Conservation (phyloP, 1,140 invertebrate species). For the Drosophila pachea region DNA sequence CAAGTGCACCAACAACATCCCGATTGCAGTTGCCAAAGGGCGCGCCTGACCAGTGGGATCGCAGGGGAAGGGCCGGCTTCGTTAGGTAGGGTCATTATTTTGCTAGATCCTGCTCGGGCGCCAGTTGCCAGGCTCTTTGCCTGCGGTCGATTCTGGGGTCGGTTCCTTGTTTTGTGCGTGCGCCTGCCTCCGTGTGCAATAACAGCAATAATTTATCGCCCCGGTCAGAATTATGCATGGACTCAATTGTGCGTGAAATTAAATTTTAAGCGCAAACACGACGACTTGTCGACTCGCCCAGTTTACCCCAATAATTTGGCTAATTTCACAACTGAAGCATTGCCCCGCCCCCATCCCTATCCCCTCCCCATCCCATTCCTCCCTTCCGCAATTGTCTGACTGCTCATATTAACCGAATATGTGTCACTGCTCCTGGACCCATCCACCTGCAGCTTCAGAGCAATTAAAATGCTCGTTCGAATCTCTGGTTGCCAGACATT, state of each 20-base stretch:
- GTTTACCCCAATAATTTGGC: slow-evolving; percentile 75
- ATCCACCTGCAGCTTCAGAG: slow-evolving; percentile 33
- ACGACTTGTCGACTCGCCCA: slow-evolving; percentile 61
- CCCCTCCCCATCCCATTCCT: no score
- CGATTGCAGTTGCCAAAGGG: no score
- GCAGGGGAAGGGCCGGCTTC: background rate
- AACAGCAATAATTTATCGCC: slow-evolving; percentile 75
- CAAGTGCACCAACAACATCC: slow-evolving; percentile 7
- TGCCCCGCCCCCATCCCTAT: background rate
- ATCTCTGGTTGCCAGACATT: background rate
- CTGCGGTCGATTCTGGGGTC: slow-evolving; percentile 20
- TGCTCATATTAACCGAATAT: slow-evolving; percentile 64
- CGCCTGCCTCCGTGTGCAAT: slow-evolving; percentile 55
- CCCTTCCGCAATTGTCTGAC: slow-evolving; percentile 12
- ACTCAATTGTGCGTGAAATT: slow-evolving; percentile 77
- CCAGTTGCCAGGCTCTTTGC: background rate
- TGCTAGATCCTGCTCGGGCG: slow-evolving; percentile 16
- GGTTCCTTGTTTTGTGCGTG: slow-evolving; percentile 33
- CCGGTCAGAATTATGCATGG: slow-evolving; percentile 70
- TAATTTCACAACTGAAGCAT: slow-evolving; percentile 58
- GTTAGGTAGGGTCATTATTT: slow-evolving; percentile 62
- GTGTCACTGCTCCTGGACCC: slow-evolving; percentile 40
- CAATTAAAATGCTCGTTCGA: slow-evolving; percentile 27
- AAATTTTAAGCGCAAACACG: slow-evolving; percentile 77
- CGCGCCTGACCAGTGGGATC: background rate